Conservation (phyloP, 2,888 invertebrate species). For the Dryococelus australis region DNA sequence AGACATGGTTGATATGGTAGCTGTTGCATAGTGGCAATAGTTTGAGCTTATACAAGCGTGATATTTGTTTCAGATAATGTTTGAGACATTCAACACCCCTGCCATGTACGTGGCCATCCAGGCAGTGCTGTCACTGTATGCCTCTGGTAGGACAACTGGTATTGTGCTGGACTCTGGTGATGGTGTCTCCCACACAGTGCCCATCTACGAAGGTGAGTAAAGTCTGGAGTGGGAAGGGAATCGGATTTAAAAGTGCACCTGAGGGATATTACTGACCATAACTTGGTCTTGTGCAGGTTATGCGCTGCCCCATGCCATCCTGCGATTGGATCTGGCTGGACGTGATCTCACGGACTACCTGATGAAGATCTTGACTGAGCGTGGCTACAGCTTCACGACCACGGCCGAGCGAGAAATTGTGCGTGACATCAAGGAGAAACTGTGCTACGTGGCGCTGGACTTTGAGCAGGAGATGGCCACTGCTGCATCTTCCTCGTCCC, state of each 20-base stretch:
- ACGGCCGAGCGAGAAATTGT: conserved; percentile 94
- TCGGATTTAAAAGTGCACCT: background rate
- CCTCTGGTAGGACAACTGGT: conserved; percentile 96
- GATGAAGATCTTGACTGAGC: conserved; percentile 92
- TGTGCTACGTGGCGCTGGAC: conserved; percentile 90
- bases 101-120: conserved; percentile 96
- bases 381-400: conserved; percentile 91
- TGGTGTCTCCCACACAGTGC: conserved; percentile 95
- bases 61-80: conserved; percentile 74
- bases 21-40: too few species aligned
- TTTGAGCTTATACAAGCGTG: too few species aligned
- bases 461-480: conserved; percentile 96
- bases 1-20: too few species aligned
- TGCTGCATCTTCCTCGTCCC: conserved; percentile 86
- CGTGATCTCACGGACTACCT: conserved; percentile 92
- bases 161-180: conserved; percentile 95
- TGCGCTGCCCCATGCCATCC: conserved; percentile 90
- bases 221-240: background rate
- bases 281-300: conserved; percentile 65
- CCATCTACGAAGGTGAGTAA: conserved; percentile 80
- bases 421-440: conserved; percentile 92
- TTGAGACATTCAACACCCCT: conserved; percentile 91
- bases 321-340: conserved; percentile 91
- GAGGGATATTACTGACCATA: too few species aligned
- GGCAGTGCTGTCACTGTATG: conserved; percentile 91